A percentile compares a stretch with the other conserved stretches of the same genome.
Evolutionary conservation across 2,113 vertebrate species (phyloP).

Genomic region (Tenebrosternarchus preto): DNA sequence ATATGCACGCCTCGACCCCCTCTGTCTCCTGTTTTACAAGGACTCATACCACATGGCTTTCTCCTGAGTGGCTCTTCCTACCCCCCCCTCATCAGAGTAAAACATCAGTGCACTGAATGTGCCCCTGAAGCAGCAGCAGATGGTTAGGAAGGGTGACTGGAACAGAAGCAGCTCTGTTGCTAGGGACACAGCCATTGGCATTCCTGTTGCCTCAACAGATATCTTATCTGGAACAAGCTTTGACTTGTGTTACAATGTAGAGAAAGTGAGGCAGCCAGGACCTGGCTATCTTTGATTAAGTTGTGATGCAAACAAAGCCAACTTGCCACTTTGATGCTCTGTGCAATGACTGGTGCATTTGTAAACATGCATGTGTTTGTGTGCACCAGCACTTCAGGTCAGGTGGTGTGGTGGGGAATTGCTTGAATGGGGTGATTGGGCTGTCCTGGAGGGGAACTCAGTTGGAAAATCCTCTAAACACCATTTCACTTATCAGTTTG

Average conservation of each 20-base stretch:
- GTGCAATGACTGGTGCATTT: constrained; percentile 1
- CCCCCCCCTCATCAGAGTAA: constrained; percentile 42
- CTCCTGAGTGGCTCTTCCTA: constrained; percentile 65
- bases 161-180: constrained; percentile 40
- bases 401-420: not conserved
- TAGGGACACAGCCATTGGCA: constrained; percentile 30
- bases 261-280: not conserved
- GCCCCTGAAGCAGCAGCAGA: constrained; percentile 62
- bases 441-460: not conserved
- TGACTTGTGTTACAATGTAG: not conserved
- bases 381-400: not conserved
- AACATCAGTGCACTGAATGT: constrained; percentile 46
- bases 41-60: constrained; percentile 62
- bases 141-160: constrained; percentile 60
- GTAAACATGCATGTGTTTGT: constrained; percentile 21
- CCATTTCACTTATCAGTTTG: constrained; percentile 3
- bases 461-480: not conserved
- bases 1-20: constrained; percentile 42
- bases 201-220: constrained; percentile 50
- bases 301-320: constrained; percentile 43
- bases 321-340: not conserved
- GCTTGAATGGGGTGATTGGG: not conserved
- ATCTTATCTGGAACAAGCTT: constrained; percentile 34
- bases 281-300: not conserved
- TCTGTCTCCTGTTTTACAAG: constrained; percentile 38